Evolutionary conservation across 2,888 invertebrate genomes (phyloP), one percentile per base, ranked within the genome.

Genomic region (Epirrhoe tristata): DNA sequence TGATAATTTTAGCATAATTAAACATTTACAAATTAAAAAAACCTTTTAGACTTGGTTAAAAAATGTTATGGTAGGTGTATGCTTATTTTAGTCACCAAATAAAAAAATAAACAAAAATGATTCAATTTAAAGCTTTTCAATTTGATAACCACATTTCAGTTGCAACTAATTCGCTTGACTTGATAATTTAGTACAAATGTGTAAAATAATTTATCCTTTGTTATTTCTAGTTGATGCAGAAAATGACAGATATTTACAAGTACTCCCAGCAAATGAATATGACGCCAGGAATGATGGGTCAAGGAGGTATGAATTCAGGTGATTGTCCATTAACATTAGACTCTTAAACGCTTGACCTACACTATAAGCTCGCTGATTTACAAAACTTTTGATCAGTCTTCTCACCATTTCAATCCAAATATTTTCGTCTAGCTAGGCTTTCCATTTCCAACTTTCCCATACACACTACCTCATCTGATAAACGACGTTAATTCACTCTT

Each of bases 211-310:
- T 72, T 14, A 63, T 12, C 16, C 16, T 57, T 62, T 72, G 74
- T 79, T 31, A 76, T 58, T 81, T 77, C 17, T 82, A 93, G 93
- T 66, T 93, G 78, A 88, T 93, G 90, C 93, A 93, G 83, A 93
- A 93, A 76, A 87, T 94, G 88, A 78, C 76, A 51, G 91, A 92
- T 62, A 82, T 93, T 31, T 90, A 89, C 82, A 93, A 92, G 74
- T 93, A 90, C 74, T 74, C 89, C 16, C 90, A 88, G 62, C 84
- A 89, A 0, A 81, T 85, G 51, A 87, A 91, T 88, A 89, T 93
- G 90, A 88, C 87, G 58, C 87, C 88, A 0, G 85, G 74, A 5
- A 88, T 91, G 92, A 89, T 90, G 89, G 91, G 88, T 55, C 82
- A 91, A 3, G 64, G 55, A 1, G 83, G 85, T 39, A 87, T 93